Conservation (phyloP, 1,140 invertebrate genomes). For the Dinoponera quadriceps region DNA sequence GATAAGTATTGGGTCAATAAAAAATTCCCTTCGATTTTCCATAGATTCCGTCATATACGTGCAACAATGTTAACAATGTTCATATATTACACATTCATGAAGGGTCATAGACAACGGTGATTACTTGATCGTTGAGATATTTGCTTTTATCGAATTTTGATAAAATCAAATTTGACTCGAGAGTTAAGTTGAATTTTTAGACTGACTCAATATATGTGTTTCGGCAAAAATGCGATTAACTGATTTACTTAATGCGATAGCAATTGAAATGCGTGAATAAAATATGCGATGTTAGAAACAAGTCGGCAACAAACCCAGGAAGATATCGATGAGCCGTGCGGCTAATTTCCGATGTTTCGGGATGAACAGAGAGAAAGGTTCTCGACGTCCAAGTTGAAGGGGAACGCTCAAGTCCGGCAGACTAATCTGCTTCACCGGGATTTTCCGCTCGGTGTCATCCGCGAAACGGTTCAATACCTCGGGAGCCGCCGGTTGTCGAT, state of each 20-base stretch:
- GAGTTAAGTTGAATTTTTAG: neutral
- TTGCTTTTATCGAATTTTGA: no score
- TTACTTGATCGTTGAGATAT: no score
- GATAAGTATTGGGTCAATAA: no score
- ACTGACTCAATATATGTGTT: no score
- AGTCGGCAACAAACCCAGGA: conserved; percentile 86
- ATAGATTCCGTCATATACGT: no score
- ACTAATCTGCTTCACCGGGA: conserved; percentile 89
- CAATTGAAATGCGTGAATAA: neutral
- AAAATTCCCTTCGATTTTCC: no score
- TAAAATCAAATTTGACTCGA: no score
- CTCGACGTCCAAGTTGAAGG: conserved; percentile 88
- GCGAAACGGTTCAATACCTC: conserved; percentile 87
- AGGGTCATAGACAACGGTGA: no score
- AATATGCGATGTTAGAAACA: neutral
- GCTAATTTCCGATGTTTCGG: conserved; percentile 90
- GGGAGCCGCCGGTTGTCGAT: conserved; percentile 86
- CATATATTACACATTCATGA: no score
- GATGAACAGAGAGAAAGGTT: conserved; percentile 91
- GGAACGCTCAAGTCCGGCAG: conserved; percentile 90
- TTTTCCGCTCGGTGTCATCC: conserved; percentile 84
- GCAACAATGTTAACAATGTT: no score
- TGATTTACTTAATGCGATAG: neutral
- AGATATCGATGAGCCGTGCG: conserved; percentile 90
- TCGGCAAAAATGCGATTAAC: neutral